These are phyloP conservation scores for Microcebus lehilahytsara DNA, from an alignment of 2,113 vertebrate species.

Conservation along the genomic window DNA sequence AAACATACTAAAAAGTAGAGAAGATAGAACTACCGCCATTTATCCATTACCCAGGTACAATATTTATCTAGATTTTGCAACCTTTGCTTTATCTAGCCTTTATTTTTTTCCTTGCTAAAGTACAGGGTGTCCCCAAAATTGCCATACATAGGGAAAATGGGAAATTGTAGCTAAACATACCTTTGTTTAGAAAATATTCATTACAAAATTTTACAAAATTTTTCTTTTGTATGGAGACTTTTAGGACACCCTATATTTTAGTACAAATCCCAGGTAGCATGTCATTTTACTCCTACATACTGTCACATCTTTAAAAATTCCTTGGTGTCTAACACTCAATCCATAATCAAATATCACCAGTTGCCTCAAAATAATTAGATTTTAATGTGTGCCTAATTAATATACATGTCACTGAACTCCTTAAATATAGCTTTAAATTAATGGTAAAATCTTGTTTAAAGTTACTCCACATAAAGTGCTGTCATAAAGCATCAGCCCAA, in stretches of 20 bases:
- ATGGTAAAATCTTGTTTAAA: constrained; percentile 31
- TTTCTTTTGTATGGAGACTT: too few relatives aligned
- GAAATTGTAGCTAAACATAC: too few relatives aligned
- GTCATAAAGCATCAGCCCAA: not conserved
- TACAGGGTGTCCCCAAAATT: too few relatives aligned
- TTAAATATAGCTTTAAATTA: constrained; percentile 51
- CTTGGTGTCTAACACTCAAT: not conserved
- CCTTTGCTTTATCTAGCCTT: constrained; percentile 3
- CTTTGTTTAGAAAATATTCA: too few relatives aligned
- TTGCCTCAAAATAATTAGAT: constrained; percentile 36
- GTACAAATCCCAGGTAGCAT: not conserved
- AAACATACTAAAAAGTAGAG: not conserved
- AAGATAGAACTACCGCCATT: not conserved
- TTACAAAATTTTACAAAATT: too few relatives aligned
- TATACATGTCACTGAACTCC: not conserved
- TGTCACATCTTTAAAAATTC: constrained; percentile 53
- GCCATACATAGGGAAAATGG: too few relatives aligned
- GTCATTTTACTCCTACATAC: constrained; percentile 29
- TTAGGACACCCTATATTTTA: not conserved
- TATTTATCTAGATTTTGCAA: not conserved
- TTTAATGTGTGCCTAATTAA: constrained; percentile 49
- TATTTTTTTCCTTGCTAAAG: constrained; percentile 29
- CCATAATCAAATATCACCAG: not conserved
- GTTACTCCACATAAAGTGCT: constrained; percentile 33
- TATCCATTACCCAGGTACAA: not conserved